Conservation (phyloP, 2,888 invertebrate species). For the Andrena bucephala region DNA sequence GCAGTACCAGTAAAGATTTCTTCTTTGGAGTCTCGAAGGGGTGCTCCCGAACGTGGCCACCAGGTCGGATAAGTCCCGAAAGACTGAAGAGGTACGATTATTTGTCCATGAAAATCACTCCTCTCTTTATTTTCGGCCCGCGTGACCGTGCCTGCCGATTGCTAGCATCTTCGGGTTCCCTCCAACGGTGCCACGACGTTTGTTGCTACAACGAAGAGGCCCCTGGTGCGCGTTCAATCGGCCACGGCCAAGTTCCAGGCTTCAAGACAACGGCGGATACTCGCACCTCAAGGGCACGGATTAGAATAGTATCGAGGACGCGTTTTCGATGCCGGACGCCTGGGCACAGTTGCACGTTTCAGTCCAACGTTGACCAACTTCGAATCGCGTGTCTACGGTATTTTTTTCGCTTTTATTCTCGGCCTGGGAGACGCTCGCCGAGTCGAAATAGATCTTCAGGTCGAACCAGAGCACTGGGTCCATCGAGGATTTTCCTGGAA, state of each 20-base stretch:
- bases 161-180: constrained; percentile 25
- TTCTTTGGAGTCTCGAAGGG: constrained; percentile 2
- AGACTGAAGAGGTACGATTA: constrained; percentile 50
- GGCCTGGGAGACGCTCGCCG: neutral
- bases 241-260: constrained; percentile 67
- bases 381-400: neutral
- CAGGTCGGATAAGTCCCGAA: constrained; percentile 16
- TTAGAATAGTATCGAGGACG: constrained; percentile 62
- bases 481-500: neutral
- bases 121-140: constrained; percentile 56
- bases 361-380: neutral
- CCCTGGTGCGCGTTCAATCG: constrained; percentile 60
- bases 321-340: constrained; percentile 27
- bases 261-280: constrained; percentile 25
- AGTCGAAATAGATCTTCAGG: neutral
- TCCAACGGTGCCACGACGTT: constrained; percentile 15
- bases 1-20: neutral
- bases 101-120: constrained; percentile 50
- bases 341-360: neutral
- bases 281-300: constrained; percentile 60
- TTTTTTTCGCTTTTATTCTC: neutral
- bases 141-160: constrained; percentile 9
- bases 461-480: neutral
- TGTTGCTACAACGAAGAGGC: constrained; percentile 55
- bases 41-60: constrained; percentile 17